Conservation (phyloP, 2,797 vertebrate genomes). For the Spinibarbus caldwelli region DNA sequence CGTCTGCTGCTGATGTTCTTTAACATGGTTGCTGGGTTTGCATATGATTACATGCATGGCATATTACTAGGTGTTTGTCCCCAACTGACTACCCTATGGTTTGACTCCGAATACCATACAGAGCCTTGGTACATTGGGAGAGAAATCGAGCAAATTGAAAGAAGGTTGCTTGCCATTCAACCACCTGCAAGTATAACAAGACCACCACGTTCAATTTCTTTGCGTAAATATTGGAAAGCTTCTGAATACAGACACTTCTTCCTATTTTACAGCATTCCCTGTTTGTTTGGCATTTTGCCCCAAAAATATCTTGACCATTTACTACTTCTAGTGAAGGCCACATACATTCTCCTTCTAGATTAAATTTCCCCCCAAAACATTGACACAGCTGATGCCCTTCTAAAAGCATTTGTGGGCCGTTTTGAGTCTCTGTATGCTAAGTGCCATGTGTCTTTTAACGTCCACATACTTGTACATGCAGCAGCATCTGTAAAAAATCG, state of each 20-base stretch:
- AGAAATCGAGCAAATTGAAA: too few relatives aligned
- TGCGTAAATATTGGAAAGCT: too few relatives aligned
- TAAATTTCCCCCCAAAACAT: neutral
- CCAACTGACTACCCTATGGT: neutral
- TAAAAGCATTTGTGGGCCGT: neutral
- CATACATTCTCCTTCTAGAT: neutral
- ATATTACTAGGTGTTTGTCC: neutral
- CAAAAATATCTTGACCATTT: neutral
- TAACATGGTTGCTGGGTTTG: neutral
- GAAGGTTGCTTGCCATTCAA: too few relatives aligned
- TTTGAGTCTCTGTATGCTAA: too few relatives aligned
- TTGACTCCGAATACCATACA: neutral
- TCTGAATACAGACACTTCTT: neutral
- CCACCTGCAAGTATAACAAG: too few relatives aligned
- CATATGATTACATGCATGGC: neutral
- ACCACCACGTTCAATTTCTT: too few relatives aligned
- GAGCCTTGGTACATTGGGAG: neutral
- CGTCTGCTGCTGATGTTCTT: neutral
- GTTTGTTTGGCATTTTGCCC: neutral
- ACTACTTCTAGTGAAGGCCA: neutral
- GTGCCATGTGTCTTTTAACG: too few relatives aligned
- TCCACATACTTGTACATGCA: too few relatives aligned
- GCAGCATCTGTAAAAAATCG: neutral
- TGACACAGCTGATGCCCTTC: neutral
- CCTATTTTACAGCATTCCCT: slow-evolving; percentile 1